A percentile compares a stretch with the other conserved stretches of the same genome.
These are phyloP conservation scores for Volucella zonaria DNA, from an alignment of 2,888 invertebrate genomes.

Conservation along the genomic window DNA sequence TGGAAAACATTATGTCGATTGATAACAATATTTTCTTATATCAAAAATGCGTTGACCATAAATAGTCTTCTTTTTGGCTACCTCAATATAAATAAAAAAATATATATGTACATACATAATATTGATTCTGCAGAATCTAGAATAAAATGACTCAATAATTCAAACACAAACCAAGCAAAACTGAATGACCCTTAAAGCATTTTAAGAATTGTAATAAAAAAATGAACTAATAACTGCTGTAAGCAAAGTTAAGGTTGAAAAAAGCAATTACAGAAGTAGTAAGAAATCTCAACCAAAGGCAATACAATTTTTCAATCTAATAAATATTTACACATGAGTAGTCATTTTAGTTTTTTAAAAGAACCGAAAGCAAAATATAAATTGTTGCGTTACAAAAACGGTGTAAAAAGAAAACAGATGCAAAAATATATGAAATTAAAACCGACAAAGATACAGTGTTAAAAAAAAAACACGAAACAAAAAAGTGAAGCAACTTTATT, in stretches of 20 bases:
- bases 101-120: constrained; percentile 51
- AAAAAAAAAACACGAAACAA: constrained; percentile 62
- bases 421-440: constrained; percentile 65
- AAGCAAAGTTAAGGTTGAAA: constrained; percentile 63
- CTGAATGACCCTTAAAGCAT: constrained; percentile 71
- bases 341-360: constrained; percentile 42
- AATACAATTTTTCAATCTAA: constrained; percentile 65
- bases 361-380: constrained; percentile 51
- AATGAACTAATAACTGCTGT: constrained; percentile 62
- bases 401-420: constrained; percentile 70
- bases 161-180: constrained; percentile 75
- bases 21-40: constrained; percentile 59
- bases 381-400: constrained; percentile 70
- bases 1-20: constrained; percentile 52
- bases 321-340: constrained; percentile 67
- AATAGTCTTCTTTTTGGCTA: constrained; percentile 67
- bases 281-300: constrained; percentile 57
- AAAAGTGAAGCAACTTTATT: constrained; percentile 68
- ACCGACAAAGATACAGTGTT: constrained; percentile 55
- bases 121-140: constrained; percentile 77
- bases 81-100: constrained; percentile 65
- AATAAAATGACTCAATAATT: constrained; percentile 69
- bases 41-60: constrained; percentile 66
- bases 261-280: constrained; percentile 65
- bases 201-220: constrained; percentile 50